These are phyloP conservation scores for Phyllotreta striolata DNA, from an alignment of 2,888 invertebrate species.

Conservation along the genomic window DNA sequence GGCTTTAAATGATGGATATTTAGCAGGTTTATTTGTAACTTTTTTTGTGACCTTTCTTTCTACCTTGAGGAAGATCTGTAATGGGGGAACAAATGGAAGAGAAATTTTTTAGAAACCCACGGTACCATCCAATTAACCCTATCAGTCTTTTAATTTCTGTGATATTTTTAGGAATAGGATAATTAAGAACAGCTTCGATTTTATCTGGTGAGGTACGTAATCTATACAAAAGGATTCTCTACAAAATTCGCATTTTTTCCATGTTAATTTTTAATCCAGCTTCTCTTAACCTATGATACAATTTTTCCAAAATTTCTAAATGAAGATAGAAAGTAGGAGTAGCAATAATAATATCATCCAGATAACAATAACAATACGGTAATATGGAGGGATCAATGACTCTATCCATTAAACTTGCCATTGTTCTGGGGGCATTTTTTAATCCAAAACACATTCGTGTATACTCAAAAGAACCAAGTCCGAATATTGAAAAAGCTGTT, in stretches of 20 bases:
- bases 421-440: conserved; percentile 38
- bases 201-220: conserved; percentile 29
- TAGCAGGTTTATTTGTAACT: too few species aligned
- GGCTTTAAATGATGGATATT: conserved; percentile 36
- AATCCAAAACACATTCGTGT: conserved; percentile 33
- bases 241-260: conserved; percentile 32
- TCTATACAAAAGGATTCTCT: conserved; percentile 23
- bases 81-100: conserved; percentile 32
- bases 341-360: conserved; percentile 36
- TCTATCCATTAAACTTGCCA: conserved; percentile 36
- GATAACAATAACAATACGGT: conserved; percentile 35
- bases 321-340: conserved; percentile 19
- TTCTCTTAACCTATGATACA: conserved; percentile 9
- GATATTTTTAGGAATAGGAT: conserved; percentile 25
- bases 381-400: conserved; percentile 41
- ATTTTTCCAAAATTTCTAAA: conserved; percentile 13
- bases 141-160: conserved; percentile 27
- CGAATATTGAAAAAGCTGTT: conserved; percentile 34
- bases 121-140: conserved; percentile 30
- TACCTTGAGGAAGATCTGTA: conserved; percentile 29
- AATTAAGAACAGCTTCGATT: conserved; percentile 18
- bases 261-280: conserved; percentile 17
- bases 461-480: conserved; percentile 32
- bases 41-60: conserved; percentile 39
- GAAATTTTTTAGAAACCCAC: conserved; percentile 33